Evolutionary conservation across 2,888 invertebrate genomes (phyloP).

Genomic region (Elegia similella): DNA sequence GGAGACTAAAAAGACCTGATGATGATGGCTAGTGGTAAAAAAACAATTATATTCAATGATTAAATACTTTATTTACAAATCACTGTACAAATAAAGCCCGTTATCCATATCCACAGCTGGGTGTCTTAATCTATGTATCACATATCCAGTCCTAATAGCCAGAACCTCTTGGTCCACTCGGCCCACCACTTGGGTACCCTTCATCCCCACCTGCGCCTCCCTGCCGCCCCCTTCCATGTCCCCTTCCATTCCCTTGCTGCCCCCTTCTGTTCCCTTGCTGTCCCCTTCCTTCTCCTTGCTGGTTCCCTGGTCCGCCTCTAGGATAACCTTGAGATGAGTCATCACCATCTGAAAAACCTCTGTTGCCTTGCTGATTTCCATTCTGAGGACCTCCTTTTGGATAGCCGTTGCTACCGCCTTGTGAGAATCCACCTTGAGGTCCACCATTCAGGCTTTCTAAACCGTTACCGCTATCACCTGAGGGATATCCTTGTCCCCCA

Average conservation of each 20-base stretch:
- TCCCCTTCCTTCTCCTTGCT: constrained; percentile 38
- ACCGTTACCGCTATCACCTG: background rate
- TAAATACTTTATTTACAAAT: constrained; percentile 22
- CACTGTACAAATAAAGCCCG: background rate
- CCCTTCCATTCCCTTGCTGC: constrained; percentile 1
- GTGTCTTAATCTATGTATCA: constrained; percentile 20
- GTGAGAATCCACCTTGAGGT: constrained; percentile 24
- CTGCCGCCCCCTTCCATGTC: constrained; percentile 13
- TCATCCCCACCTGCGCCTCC: constrained; percentile 39
- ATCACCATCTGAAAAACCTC: constrained; percentile 7
- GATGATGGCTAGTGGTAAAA: constrained; percentile 4
- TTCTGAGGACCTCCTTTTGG: constrained; percentile 32
- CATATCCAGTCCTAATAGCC: constrained; percentile 46
- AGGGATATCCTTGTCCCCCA: constrained; percentile 18
- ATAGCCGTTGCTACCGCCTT: constrained; percentile 27
- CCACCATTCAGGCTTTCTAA: constrained; percentile 18
- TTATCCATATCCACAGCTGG: constrained; percentile 13
- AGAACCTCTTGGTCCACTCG: constrained; percentile 65
- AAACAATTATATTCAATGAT: constrained; percentile 15
- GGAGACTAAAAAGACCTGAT: too few species aligned
- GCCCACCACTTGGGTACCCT: constrained; percentile 69
- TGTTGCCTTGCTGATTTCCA: constrained; percentile 2
- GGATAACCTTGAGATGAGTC: constrained; percentile 42
- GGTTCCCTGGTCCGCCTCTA: constrained; percentile 28
- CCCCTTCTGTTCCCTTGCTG: constrained; percentile 43